Evolutionary conservation across 2,113 vertebrate species (phyloP).

Genomic region (Tangachromis dhanisi): DNA sequence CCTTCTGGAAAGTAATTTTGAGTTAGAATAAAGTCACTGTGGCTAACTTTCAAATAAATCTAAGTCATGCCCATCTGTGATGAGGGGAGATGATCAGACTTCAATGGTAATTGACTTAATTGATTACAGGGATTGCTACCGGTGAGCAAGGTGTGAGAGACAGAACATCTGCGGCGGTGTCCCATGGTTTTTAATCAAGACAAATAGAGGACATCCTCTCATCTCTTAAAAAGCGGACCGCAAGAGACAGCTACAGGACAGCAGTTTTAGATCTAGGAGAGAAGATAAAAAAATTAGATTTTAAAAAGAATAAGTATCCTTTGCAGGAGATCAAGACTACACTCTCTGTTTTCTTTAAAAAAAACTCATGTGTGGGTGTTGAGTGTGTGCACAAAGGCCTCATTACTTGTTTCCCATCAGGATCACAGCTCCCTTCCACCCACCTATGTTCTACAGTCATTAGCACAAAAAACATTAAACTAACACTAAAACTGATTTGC

Average conservation of each 20-base stretch:
- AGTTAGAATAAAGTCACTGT: conserved; percentile 10
- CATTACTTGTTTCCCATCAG: conserved; percentile 29
- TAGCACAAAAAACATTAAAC: not conserved
- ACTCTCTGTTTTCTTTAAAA: not conserved
- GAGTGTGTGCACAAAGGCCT: not conserved
- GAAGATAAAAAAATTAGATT: not conserved
- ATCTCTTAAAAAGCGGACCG: not conserved
- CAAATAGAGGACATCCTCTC: not conserved
- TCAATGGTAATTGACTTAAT: conserved; percentile 29
- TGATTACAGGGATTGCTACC: conserved; percentile 29
- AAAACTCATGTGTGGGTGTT: not conserved
- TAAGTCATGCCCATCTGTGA: conserved; percentile 10
- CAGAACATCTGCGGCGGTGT: not conserved
- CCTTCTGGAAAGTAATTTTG: not conserved
- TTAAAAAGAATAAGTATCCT: not conserved
- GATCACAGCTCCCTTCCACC: conserved; percentile 18
- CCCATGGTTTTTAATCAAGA: not conserved
- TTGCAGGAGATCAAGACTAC: not conserved
- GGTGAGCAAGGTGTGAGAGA: not conserved
- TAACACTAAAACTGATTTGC: not conserved
- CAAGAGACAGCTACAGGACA: not conserved
- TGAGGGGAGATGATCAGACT: not conserved
- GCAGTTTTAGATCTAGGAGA: not conserved
- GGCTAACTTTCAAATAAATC: conserved; percentile 25
- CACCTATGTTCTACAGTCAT: conserved; percentile 13